phyloP scores from a whole-genome alignment of 2,797 vertebrate genomes.

The Lithobates pipiens region DNA sequence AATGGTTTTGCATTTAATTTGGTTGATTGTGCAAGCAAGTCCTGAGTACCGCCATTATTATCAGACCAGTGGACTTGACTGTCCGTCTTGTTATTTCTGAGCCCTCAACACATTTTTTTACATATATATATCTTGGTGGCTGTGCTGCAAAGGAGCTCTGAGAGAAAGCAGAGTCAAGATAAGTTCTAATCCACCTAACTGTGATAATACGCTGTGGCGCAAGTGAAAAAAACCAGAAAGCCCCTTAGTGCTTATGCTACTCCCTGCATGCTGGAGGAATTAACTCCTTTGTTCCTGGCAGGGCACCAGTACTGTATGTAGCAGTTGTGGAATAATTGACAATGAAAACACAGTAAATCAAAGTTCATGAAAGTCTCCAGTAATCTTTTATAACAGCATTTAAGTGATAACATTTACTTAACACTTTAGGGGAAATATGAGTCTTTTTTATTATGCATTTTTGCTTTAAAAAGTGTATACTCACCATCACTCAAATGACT shows the following conservation, averaged over 20 bases:
- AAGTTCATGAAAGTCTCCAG: not conserved
- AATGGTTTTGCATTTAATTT: not conserved
- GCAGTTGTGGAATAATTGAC: not conserved
- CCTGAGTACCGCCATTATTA: slow-evolving; percentile 7
- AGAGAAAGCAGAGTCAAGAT: slow-evolving; percentile 85
- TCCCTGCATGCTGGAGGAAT: slow-evolving; percentile 65
- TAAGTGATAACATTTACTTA: not conserved
- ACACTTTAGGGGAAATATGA: not conserved
- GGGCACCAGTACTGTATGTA: not conserved
- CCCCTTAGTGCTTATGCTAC: slow-evolving; percentile 68
- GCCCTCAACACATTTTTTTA: slow-evolving; percentile 67
- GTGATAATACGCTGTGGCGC: slow-evolving; percentile 85
- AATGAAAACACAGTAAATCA: not conserved
- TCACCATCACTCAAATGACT: too few species aligned
- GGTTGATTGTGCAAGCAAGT: not conserved
- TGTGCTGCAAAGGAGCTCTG: slow-evolving; percentile 81
- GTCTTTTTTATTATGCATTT: not conserved
- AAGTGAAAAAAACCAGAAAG: slow-evolving; percentile 85
- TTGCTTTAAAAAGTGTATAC: not conserved
- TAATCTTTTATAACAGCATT: not conserved
- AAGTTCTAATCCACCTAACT: slow-evolving; percentile 88
- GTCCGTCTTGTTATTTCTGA: slow-evolving; percentile 48
- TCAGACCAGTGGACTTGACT: not conserved
- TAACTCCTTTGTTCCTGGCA: slow-evolving; percentile 22
- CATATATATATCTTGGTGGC: slow-evolving; percentile 82